Base-by-base conservation (phyloP, 2,113 vertebrate species). In the Cynopterus brachyotis region DNA sequence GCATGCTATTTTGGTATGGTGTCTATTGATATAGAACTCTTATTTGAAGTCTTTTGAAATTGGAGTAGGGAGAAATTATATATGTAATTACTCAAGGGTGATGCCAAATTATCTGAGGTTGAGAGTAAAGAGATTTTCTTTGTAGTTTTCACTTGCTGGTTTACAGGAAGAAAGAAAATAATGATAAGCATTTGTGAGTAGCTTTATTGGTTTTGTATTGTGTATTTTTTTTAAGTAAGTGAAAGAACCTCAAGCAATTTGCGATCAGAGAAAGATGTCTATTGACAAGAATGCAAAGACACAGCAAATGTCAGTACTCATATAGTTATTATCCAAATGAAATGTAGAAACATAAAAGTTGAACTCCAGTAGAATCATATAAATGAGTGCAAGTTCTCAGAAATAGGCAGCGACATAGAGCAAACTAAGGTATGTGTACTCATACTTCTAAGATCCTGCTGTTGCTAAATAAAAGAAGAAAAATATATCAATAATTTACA, bases 41-140 rank as follows among this genome's bases (percentile, higher is more conserved):
- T 97, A 95, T 59, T 94, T 87, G 28, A 2, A 96, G 73, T 30
- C 19, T 95, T 98, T 96, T 94, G 83, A 94, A 92, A 83, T 47
- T 94, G 84, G 10, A 66, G 19, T 12, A 96, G 87, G 95, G 5
- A 91, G 32, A 89, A 87, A 93, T 97, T 94, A 69, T 47, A 35
- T 9, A 9, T 47, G 3, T 85, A 92, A 91, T 90, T 96, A 97
- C 67, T 32, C 30, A 62, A 89, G 26, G 60, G 50, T 67, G 60
- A 59, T 53, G 19, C 9, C 82, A 97, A 96, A 47, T 60, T 94
- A 62, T 16, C 20, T 69, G 28, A 90, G n/a, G 47, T 83, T 83
- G n/a, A 97, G 40, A 35, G 24, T 83, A 75, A 72, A 95, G 37
- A 96, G 30, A 73, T 28, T 90, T 83, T 60, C 82, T 76, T 40